Evolutionary conservation across 2,113 vertebrate genomes (phyloP).

Genomic region (Cephalophus harveyi): DNA sequence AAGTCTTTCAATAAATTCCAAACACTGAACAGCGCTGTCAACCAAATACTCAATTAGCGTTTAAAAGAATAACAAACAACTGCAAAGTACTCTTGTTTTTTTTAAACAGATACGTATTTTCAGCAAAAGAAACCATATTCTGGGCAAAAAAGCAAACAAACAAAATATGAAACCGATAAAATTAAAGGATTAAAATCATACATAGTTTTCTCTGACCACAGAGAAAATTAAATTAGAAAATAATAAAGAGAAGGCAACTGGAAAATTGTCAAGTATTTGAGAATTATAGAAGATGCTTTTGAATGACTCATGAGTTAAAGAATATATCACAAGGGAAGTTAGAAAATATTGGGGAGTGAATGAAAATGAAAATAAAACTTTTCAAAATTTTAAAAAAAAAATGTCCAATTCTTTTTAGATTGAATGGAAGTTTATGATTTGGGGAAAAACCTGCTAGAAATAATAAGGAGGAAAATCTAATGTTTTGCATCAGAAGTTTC

Average conservation of each 20-base stretch:
- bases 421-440: not conserved
- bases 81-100: not conserved
- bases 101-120: not conserved
- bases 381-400: not conserved
- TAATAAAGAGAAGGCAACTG: not conserved
- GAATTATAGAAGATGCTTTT: not conserved
- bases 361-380: not conserved
- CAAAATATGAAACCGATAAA: not conserved
- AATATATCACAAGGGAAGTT: not conserved
- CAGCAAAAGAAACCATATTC: not conserved
- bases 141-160: not conserved
- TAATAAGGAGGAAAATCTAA: not conserved
- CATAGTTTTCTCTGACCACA: not conserved
- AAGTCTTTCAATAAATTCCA: not conserved
- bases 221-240: not conserved
- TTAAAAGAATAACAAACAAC: not conserved
- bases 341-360: not conserved
- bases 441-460: not conserved
- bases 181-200: not conserved
- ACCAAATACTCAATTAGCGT: not conserved
- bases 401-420: not conserved
- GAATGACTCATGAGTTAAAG: not conserved
- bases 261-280: not conserved
- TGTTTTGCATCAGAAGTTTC: not conserved
- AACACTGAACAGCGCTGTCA: not conserved